Base-by-base conservation (phyloP, 2,797 vertebrate species). In the Lophotriccus pileatus region DNA sequence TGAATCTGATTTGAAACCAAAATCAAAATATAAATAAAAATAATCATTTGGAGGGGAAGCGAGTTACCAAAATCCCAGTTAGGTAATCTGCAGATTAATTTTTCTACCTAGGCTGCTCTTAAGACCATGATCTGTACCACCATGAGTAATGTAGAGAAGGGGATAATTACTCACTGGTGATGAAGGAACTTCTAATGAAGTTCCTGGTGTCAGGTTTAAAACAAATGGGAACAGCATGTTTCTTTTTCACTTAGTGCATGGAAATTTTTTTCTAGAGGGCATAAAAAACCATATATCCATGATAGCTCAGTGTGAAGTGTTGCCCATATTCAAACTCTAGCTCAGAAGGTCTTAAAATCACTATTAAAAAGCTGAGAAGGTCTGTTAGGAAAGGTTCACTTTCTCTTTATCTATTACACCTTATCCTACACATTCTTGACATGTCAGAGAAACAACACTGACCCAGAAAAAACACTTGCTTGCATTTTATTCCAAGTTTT, bases 1-100 rank as follows among this genome's bases (percentile, higher is more conserved):
- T 52, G 50, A 80, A 87, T 19, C 43, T 47, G 50, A 44, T 81
- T 91, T 69, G 69, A 92, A 91, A 92, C 7, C 15, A 25, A 47
- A 78, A 64, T 69, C 12, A 34, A 78, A 64, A 84, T 36, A 28
- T 66, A 89, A 89, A 78, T 55, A 83, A 59, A 22, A 82, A 36
- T 7, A 77, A 39, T 13, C 7, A 34, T 80, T 68, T 85, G 43
- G 28, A 82, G 39, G 39, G 15, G 16, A 74, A 70, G 12, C 55
- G 10, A 7, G 13, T 44, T 85, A 47, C 53, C 55, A 67, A 87
- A 89, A 69, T 91, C 55, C 17, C 28, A 17, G 7, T 53, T 77
- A 67, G 28, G 23, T 52, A 36, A 62, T 63, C 28, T 75, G 19
- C 9, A 44, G 17, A 19, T 46, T 34, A 73, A 43, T 80, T 84